Evolutionary conservation across 2,888 invertebrate species (phyloP).

Genomic region (Aproaerema taeniolella): DNA sequence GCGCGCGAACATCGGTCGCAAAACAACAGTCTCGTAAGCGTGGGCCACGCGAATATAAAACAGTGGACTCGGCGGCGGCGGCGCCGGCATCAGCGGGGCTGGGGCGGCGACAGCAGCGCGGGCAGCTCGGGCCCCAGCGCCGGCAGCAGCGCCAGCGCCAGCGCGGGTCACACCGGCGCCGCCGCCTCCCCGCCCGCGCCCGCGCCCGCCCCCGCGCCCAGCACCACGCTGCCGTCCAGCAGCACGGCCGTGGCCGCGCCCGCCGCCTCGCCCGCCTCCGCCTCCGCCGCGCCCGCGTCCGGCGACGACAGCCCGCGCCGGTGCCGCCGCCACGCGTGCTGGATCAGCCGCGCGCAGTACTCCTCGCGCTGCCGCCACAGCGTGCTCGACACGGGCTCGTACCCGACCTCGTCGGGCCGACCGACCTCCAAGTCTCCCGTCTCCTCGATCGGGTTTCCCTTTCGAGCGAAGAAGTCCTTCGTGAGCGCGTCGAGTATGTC

Average conservation of each 20-base stretch:
- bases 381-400: constrained; percentile 96
- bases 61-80: constrained; percentile 63
- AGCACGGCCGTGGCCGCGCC: constrained; percentile 91
- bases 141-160: constrained; percentile 74
- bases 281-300: constrained; percentile 65
- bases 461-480: constrained; percentile 98
- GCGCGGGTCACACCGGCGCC: constrained; percentile 80
- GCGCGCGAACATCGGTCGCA: constrained; percentile 65
- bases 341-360: constrained; percentile 96
- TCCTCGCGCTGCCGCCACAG: constrained; percentile 97
- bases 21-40: constrained; percentile 69
- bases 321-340: constrained; percentile 96
- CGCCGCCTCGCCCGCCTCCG: constrained; percentile 77
- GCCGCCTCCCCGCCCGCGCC: constrained; percentile 88
- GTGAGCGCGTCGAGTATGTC: constrained; percentile 99
- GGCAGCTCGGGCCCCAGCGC: constrained; percentile 69
- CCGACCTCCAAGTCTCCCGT: constrained; percentile 93
- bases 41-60: constrained; percentile 69
- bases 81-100: constrained; percentile 73
- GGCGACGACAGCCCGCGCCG: constrained; percentile 80
- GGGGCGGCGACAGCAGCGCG: constrained; percentile 71
- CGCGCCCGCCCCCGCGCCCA: constrained; percentile 92
- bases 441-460: constrained; percentile 96
- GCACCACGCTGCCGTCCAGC: constrained; percentile 88
- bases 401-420: constrained; percentile 91